These are phyloP conservation scores for Gyps fulvus DNA, from an alignment of 2,113 vertebrate species.

Conservation along the genomic window DNA sequence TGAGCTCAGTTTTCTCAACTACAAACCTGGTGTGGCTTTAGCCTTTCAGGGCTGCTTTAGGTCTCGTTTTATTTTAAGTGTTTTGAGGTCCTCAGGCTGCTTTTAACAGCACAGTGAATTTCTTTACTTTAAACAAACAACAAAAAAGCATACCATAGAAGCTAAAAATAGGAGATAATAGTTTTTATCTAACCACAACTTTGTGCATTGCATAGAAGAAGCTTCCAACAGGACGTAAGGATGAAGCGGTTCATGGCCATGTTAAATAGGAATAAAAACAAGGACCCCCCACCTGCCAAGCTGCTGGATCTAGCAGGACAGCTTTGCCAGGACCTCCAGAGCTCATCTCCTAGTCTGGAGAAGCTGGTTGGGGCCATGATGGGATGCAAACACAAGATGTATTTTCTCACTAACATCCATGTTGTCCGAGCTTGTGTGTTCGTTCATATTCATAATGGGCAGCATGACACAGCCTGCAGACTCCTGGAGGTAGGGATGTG, in stretches of 20 bases:
- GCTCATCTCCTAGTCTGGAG: background rate
- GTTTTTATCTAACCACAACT: constrained; percentile 31
- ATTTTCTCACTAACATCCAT: constrained; percentile 48
- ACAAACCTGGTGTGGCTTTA: background rate
- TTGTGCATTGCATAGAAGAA: background rate
- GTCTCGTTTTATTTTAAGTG: background rate
- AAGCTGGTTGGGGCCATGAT: constrained; percentile 43
- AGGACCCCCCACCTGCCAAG: background rate
- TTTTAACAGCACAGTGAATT: background rate
- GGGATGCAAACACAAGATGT: constrained; percentile 21
- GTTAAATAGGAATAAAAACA: constrained; percentile 25
- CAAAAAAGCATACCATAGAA: background rate
- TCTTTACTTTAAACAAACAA: background rate
- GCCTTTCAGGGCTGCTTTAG: background rate
- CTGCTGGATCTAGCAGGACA: constrained; percentile 30
- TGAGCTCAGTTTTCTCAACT: background rate
- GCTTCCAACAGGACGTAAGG: background rate
- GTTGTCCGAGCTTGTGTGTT: constrained; percentile 48
- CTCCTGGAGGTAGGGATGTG: constrained; percentile 66
- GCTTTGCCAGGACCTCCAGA: constrained; percentile 40
- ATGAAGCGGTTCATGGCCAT: constrained; percentile 66
- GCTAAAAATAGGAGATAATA: background rate
- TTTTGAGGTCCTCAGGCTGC: background rate
- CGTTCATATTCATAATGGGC: background rate
- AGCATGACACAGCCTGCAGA: constrained; percentile 47